Percentiles rank a stretch among this genome's conserved stretches.
phyloP scores from a whole-genome alignment of 1,140 invertebrate species.

The Drosophila quadrilineata region DNA sequence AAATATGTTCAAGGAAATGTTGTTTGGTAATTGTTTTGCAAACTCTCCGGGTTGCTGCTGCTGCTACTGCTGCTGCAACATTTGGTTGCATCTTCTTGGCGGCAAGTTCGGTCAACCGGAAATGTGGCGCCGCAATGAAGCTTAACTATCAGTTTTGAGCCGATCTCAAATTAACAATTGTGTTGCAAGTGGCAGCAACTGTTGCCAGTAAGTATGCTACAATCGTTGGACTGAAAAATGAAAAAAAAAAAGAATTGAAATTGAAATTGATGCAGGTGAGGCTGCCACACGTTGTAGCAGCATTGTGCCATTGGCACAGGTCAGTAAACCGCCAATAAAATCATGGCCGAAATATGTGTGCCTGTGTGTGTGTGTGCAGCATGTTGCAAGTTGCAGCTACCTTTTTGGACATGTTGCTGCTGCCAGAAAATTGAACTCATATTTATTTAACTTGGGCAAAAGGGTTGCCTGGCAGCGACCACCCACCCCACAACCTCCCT shows the following conservation, averaged over 20 bases:
- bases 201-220: slow-evolving; percentile 16
- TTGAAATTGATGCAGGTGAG: slow-evolving; percentile 39
- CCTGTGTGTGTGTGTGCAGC: too few species aligned
- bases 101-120: slow-evolving; percentile 62
- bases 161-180: not conserved
- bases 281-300: slow-evolving; percentile 24
- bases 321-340: slow-evolving; percentile 79
- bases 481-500: too few species aligned
- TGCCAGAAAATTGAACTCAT: slow-evolving; percentile 77
- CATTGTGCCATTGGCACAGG: slow-evolving; percentile 70
- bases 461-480: not conserved
- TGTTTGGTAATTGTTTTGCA: slow-evolving; percentile 76
- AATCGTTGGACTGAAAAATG: not conserved
- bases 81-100: not conserved
- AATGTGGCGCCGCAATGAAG: slow-evolving; percentile 54
- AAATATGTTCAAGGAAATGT: slow-evolving; percentile 81
- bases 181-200: not conserved
- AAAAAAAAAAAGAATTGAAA: slow-evolving; percentile 45
- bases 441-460: slow-evolving; percentile 70
- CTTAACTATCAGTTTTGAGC: slow-evolving; percentile 56
- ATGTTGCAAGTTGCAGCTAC: too few species aligned
- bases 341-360: too few species aligned
- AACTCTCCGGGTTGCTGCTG: not conserved
- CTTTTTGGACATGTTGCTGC: slow-evolving; percentile 15
- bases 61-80: slow-evolving; percentile 20